Percentiles rank a stretch among this genome's conserved stretches.
Conservation (phyloP, 92 coral and sea anemone genomes). For the Muricea muricata region DNA sequence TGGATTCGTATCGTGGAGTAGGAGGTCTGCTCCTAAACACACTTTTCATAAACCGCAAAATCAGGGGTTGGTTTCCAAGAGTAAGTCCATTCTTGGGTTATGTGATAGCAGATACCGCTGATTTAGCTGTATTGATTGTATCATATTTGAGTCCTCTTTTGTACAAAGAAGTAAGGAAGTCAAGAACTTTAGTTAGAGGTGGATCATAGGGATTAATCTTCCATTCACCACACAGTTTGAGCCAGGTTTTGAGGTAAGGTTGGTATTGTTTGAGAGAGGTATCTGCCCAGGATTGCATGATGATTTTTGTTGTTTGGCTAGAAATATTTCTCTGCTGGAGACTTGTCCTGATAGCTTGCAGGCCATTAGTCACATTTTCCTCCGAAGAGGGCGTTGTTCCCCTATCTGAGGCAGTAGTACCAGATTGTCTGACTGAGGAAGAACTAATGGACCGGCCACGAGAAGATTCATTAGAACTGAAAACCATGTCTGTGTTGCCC, state of each 20-base stretch:
- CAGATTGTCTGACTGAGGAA: conserved; percentile 51
- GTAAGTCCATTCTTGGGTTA: conserved; percentile 39
- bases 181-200: no score
- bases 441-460: conserved; percentile 31
- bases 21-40: conserved; percentile 26
- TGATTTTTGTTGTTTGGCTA: conserved; percentile 46
- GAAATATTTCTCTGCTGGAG: conserved; percentile 59
- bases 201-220: conserved; percentile 36
- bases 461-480: conserved; percentile 46
- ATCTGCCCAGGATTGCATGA: conserved; percentile 47
- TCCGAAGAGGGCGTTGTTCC: conserved; percentile 59
- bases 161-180: no score
- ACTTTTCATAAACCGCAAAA: conserved; percentile 32
- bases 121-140: conserved; percentile 57
- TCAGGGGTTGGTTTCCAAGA: conserved; percentile 52
- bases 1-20: conserved; percentile 44
- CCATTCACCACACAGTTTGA: conserved; percentile 52
- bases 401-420: conserved; percentile 42
- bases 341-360: conserved; percentile 64
- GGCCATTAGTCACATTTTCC: conserved; percentile 46
- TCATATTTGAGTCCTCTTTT: conserved; percentile 45
- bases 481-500: conserved; percentile 61
- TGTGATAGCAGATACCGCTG: conserved; percentile 50
- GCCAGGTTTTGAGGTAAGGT: conserved; percentile 49
- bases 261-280: conserved; percentile 55